phyloP scores from a whole-genome alignment of 2,888 invertebrate genomes.

The Apamea monoglypha region DNA sequence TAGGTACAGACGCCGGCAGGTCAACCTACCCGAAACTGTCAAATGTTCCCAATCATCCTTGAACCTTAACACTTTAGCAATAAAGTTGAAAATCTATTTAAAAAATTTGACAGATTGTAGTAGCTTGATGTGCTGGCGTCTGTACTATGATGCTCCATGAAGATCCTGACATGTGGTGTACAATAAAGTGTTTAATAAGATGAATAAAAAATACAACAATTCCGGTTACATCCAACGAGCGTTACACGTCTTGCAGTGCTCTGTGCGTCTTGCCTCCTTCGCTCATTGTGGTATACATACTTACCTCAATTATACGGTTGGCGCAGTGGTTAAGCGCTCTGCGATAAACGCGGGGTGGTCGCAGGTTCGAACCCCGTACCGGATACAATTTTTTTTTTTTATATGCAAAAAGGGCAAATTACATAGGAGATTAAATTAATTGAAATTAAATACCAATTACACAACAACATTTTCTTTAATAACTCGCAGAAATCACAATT shows the following conservation, averaged over 20 bases:
- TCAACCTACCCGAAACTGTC: no score
- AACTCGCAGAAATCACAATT: not conserved
- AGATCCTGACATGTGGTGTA: not conserved
- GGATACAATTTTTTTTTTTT: not conserved
- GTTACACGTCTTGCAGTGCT: no score
- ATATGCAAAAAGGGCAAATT: not conserved
- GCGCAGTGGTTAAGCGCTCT: not conserved
- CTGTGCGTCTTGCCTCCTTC: no score
- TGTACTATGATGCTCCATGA: not conserved
- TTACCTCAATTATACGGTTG: not conserved
- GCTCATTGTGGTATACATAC: no score
- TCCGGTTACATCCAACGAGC: not conserved
- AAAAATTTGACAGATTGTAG: no score
- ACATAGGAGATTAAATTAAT: not conserved
- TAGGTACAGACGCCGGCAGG: no score
- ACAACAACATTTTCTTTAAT: not conserved
- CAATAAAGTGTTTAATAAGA: not conserved
- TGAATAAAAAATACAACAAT: no score
- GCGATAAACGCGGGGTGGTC: not conserved
- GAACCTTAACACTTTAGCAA: no score
- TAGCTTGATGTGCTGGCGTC: no score
- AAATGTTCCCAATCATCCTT: no score
- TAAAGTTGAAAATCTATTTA: no score
- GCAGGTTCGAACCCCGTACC: not conserved
- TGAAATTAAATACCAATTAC: not conserved